phyloP scores from a whole-genome alignment of 2,888 invertebrate genomes.

The Galeruca laticollis region DNA sequence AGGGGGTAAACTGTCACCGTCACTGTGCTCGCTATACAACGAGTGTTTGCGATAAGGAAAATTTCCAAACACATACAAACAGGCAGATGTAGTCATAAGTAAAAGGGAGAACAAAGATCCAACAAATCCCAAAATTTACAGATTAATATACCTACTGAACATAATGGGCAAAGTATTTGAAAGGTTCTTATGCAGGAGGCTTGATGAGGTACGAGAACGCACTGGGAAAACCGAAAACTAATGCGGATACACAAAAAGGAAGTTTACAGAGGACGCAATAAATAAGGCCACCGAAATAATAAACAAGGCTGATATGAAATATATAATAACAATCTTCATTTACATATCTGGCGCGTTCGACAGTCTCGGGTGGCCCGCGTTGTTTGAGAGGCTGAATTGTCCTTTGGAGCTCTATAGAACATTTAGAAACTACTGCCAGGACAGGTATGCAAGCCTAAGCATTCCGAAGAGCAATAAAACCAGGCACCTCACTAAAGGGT shows the following conservation, averaged over 20 bases:
- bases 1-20: not conserved
- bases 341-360: conserved; percentile 29
- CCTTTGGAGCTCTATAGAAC: no score
- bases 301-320: conserved; percentile 21
- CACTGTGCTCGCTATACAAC: conserved; percentile 15
- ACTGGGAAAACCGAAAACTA: no score
- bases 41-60: conserved; percentile 16
- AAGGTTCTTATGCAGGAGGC: no score
- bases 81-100: conserved; percentile 13
- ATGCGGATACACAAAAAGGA: no score
- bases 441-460: conserved; percentile 23
- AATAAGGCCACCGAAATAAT: not conserved
- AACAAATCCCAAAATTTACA: conserved; percentile 6
- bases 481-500: conserved; percentile 13
- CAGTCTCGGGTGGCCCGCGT: conserved; percentile 21
- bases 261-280: no score
- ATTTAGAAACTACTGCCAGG: conserved; percentile 19
- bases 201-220: no score
- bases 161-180: no score
- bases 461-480: conserved; percentile 9
- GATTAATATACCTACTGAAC: not conserved
- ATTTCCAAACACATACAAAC: conserved; percentile 14
- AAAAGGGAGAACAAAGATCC: conserved; percentile 22
- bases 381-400: no score
- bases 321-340: conserved; percentile 18